phyloP scores from a whole-genome alignment of 2,797 vertebrate genomes.

The Tokudaia tokunoshimensis region DNA sequence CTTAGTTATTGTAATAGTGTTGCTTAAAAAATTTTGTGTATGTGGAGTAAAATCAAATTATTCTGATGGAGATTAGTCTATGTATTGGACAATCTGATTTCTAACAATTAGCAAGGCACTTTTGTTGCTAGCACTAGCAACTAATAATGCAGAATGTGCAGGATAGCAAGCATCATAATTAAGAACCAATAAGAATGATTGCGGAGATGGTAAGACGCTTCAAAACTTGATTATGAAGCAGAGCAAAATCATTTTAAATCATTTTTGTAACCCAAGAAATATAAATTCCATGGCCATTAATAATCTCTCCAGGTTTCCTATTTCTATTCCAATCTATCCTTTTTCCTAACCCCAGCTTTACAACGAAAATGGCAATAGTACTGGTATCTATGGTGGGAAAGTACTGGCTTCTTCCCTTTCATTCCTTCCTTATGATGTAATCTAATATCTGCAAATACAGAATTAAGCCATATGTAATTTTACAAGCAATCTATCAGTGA shows the following conservation, averaged over 20 bases:
- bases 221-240: neutral
- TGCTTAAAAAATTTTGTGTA: neutral
- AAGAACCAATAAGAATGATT: neutral
- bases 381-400: neutral
- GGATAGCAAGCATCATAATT: neutral
- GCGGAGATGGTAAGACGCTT: neutral
- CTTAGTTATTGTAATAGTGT: neutral
- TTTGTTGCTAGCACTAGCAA: neutral
- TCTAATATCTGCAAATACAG: neutral
- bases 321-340: no score
- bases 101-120: neutral
- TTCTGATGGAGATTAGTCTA: neutral
- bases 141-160: neutral
- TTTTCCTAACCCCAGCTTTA: neutral
- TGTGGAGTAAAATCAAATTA: neutral
- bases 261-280: neutral
- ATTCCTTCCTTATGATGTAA: neutral
- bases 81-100: neutral
- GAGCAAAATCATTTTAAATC: neutral
- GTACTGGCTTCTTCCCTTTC: neutral
- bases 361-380: neutral
- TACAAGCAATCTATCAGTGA: neutral
- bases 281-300: neutral
- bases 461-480: neutral
- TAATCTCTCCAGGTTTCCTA: neutral